phyloP scores from a whole-genome alignment of 2,113 vertebrate genomes.

The Psophia crepitans region DNA sequence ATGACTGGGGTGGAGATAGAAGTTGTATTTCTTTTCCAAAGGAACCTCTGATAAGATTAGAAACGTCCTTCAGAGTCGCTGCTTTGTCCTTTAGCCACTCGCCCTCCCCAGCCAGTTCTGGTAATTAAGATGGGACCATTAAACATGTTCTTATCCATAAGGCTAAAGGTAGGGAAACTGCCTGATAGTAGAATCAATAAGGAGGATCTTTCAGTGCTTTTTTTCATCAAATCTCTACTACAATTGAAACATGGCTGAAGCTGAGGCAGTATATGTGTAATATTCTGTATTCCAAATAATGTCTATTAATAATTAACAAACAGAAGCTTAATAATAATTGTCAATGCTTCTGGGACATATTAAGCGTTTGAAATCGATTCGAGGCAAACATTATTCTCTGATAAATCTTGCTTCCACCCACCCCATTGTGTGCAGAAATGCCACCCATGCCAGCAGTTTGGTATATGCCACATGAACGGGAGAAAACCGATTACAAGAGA shows the following conservation, averaged over 20 bases:
- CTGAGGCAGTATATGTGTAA: neutral
- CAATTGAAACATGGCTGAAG: neutral
- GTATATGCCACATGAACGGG: neutral
- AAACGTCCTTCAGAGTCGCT: neutral
- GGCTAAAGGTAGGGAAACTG: neutral
- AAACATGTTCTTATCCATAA: neutral
- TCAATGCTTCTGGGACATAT: neutral
- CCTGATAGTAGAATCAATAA: neutral
- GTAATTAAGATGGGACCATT: slow-evolving; percentile 22
- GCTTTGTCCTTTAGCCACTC: neutral
- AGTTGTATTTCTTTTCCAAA: neutral
- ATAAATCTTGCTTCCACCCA: neutral
- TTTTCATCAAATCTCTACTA: neutral
- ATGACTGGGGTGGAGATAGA: neutral
- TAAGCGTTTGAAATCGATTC: neutral
- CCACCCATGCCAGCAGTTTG: neutral
- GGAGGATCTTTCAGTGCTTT: neutral
- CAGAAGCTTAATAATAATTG: neutral
- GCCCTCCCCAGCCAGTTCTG: neutral
- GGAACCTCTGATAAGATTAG: neutral
- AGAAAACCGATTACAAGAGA: neutral
- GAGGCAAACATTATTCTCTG: neutral
- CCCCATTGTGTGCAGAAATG: neutral
- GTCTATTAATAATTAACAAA: neutral
- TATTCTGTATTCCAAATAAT: neutral